Evolutionary conservation across 2,888 invertebrate genomes (phyloP), one percentile per base, ranked within the genome.

Genomic region (Amphipoea lucens): DNA sequence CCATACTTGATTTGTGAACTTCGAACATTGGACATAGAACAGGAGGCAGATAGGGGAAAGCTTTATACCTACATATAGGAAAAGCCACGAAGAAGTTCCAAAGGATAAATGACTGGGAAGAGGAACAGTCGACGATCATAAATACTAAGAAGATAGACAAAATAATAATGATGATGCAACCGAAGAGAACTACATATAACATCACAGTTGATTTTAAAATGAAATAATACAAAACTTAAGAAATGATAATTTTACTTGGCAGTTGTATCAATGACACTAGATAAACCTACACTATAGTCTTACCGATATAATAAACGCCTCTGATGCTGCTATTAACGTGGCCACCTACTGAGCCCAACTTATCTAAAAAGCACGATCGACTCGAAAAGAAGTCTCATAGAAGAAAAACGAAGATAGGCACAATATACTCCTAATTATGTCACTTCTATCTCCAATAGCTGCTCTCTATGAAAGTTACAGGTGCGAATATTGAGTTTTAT

Each of bases 1-100:
- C 90, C 90, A 92, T 92, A 92, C 91, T 88, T 93, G 93, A 94
- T 94, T 93, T 88, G 90, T 87, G 87, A 93, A 94, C 91, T 92
- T 91, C 89, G 88, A 87, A 82, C 83, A 78, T 83, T 74, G 73
- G 68, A 6, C 91, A 91, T 70, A 93, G 93, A 93, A 6, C 76
- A 82, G 4, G 9, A 42, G 0, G 0, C 11, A 78, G 57, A 69
- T 23, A 68, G 29, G 51, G 3, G 17, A n/a, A 29, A 4, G 42
- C 7, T 76, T 70, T 66, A 42, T 71, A 57, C 81, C 74, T 75
- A 76, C n/a, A 23, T 62, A 3, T 1, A 69, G 0, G 7, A 0
- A n/a, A n/a, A 42, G 1, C 1, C 11, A 65, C n/a, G 7, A 54
- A 29, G 2, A 36, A 69, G 4, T 57, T 45, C 3, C 23, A 36